These are phyloP conservation scores for Formicarius rufipectus DNA, from an alignment of 2,113 vertebrate species.

Conservation along the genomic window DNA sequence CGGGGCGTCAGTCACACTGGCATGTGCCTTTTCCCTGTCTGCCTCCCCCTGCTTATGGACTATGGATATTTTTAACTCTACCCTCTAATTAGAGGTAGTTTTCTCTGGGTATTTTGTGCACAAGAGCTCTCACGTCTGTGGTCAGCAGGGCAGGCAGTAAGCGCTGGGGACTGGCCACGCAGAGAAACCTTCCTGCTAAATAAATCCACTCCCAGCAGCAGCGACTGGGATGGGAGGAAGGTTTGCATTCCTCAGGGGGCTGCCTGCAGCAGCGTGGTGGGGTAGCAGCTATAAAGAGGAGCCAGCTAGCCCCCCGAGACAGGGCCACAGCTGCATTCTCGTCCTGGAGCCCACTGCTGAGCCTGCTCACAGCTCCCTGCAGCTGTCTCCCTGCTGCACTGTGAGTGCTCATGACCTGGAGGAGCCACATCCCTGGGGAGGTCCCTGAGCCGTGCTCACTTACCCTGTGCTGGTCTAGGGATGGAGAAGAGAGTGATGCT, in stretches of 20 bases:
- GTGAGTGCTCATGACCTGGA: neutral
- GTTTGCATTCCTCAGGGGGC: neutral
- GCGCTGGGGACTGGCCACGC: neutral
- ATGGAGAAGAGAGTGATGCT: neutral
- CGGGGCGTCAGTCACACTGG: slow-evolving; percentile 22
- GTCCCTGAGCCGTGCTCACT: fast-evolving
- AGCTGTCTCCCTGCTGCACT: neutral
- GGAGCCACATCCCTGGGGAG: neutral
- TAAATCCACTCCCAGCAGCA: neutral
- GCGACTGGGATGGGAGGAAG: fast-evolving
- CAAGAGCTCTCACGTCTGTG: neutral
- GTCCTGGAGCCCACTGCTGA: fast-evolving
- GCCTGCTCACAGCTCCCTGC: neutral
- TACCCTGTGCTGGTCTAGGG: neutral
- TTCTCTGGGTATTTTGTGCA: neutral
- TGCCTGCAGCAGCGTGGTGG: neutral
- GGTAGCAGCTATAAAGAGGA: neutral
- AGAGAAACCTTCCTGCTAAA: neutral
- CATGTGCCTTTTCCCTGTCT: slow-evolving; percentile 54
- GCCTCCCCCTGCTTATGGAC: slow-evolving; percentile 57
- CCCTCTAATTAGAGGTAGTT: slow-evolving; percentile 65
- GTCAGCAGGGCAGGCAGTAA: neutral
- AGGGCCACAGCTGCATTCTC: neutral
- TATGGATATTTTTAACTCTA: slow-evolving; percentile 62
- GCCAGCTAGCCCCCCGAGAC: neutral